Evolutionary conservation across 1,140 invertebrate genomes (phyloP).

Genomic region (Drosophila kanapiae): DNA sequence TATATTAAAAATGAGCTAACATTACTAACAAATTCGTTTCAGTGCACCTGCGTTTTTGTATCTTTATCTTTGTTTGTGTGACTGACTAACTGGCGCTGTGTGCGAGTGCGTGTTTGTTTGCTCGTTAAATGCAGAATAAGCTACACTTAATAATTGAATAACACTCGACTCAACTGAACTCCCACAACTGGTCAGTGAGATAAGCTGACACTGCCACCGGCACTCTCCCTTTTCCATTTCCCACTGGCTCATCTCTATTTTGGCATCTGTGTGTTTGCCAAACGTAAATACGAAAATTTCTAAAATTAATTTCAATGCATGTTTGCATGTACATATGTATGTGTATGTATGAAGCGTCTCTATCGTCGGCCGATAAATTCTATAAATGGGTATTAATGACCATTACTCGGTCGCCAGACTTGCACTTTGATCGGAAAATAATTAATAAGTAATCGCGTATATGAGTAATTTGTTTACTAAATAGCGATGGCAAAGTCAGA

Average conservation of each 20-base stretch:
- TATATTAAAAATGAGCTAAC: neutral
- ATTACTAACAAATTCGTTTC: neutral
- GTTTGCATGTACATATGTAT: slow-evolving; percentile 13
- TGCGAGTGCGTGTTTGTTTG: slow-evolving; percentile 31
- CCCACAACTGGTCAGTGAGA: slow-evolving; percentile 53
- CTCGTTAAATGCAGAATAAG: slow-evolving; percentile 75
- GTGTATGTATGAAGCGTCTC: slow-evolving; percentile 4
- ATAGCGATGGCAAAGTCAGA: slow-evolving; percentile 1
- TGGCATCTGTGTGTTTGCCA: slow-evolving; percentile 48
- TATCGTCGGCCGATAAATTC: slow-evolving; percentile 41
- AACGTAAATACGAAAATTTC: slow-evolving; percentile 50
- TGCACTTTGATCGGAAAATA: slow-evolving; percentile 65
- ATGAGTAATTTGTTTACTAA: slow-evolving; percentile 44
- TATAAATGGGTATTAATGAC: slow-evolving; percentile 50
- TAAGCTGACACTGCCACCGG: slow-evolving; percentile 35
- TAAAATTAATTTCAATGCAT: slow-evolving; percentile 62
- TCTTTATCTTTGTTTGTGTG: slow-evolving; percentile 16
- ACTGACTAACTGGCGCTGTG: slow-evolving; percentile 1
- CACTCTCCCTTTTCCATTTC: slow-evolving; percentile 5
- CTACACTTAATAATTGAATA: slow-evolving; percentile 72
- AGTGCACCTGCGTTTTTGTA: neutral
- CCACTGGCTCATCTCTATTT: slow-evolving; percentile 24
- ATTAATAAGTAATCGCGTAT: slow-evolving; percentile 35
- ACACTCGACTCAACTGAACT: slow-evolving; percentile 49
- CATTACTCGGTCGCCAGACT: slow-evolving; percentile 26